These are phyloP conservation scores for Holotrichia oblita DNA, from an alignment of 1,140 invertebrate species.

Conservation along the genomic window DNA sequence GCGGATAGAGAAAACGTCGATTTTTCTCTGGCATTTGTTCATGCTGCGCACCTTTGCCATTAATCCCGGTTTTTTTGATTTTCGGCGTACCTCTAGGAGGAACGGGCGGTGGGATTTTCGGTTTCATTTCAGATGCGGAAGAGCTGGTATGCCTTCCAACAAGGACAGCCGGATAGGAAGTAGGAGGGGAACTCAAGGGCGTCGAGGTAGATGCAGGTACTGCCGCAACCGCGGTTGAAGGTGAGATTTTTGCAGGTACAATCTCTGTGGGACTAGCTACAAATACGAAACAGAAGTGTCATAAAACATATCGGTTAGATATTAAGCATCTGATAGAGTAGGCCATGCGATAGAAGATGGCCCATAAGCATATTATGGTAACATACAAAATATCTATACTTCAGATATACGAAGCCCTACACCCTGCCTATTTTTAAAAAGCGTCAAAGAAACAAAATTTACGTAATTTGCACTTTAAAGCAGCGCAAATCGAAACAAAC, in stretches of 20 bases:
- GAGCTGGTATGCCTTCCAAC: slow-evolving; percentile 59
- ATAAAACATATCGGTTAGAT: background rate
- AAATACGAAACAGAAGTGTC: slow-evolving; percentile 23
- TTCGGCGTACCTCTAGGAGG: slow-evolving; percentile 81
- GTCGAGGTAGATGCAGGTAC: slow-evolving; percentile 64
- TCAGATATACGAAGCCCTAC: too few species aligned
- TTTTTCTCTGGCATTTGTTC: background rate
- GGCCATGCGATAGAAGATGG: too few species aligned
- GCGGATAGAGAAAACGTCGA: background rate
- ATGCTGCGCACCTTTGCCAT: slow-evolving; percentile 58
- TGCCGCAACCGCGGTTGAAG: slow-evolving; percentile 59
- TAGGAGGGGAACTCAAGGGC: slow-evolving; percentile 67
- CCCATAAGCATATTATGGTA: too few species aligned
- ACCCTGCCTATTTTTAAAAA: too few species aligned
- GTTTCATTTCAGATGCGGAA: slow-evolving; percentile 63
- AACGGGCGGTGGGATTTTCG: slow-evolving; percentile 80
- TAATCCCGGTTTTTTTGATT: slow-evolving; percentile 64
- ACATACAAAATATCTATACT: too few species aligned
- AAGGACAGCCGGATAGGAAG: slow-evolving; percentile 64
- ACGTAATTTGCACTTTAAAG: too few species aligned
- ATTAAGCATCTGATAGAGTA: too few species aligned
- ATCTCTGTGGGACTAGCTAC: slow-evolving; percentile 49
- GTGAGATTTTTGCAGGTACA: slow-evolving; percentile 48
- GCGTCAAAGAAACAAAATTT: too few species aligned
- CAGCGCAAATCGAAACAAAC: too few species aligned